These are phyloP conservation scores for Mesocricetus auratus DNA, from an alignment of 2,113 vertebrate genomes.

Conservation along the genomic window DNA sequence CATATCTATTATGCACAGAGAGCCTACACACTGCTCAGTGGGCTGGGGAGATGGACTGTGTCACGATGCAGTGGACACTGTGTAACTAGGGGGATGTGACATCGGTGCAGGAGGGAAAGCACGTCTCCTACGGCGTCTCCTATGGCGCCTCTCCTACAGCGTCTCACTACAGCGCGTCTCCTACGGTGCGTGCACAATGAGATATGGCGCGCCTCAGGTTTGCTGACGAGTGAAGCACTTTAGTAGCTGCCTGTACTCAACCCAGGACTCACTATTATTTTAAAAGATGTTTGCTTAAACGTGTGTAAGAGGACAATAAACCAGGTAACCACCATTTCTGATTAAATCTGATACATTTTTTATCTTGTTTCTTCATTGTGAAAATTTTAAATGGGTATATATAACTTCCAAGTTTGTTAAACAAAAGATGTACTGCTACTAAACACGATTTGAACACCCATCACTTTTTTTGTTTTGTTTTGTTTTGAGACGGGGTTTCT, in stretches of 20 bases:
- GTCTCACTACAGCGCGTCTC: too few species aligned
- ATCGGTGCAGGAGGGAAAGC: background rate
- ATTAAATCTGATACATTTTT: constrained; percentile 12
- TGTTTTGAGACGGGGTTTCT: background rate
- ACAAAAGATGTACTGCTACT: background rate
- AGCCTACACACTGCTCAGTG: constrained; percentile 34
- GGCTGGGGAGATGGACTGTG: constrained; percentile 11
- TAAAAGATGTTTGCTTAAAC: constrained; percentile 57
- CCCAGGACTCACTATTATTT: constrained; percentile 16
- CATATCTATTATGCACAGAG: constrained; percentile 8
- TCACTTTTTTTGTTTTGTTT: background rate
- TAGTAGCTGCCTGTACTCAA: constrained; percentile 36
- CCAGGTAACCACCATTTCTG: background rate
- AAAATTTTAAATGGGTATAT: constrained; percentile 54
- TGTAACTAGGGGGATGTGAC: background rate
- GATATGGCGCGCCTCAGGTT: too few species aligned
- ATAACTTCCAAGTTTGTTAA: constrained; percentile 53
- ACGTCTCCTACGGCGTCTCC: too few species aligned
- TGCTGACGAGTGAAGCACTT: constrained; percentile 51
- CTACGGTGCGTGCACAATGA: too few species aligned
- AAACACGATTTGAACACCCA: constrained; percentile 30
- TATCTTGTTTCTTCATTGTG: constrained; percentile 59
- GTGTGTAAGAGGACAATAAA: constrained; percentile 60
- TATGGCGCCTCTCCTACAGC: too few species aligned
- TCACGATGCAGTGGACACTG: constrained; percentile 46